phyloP scores from a whole-genome alignment of 2,888 invertebrate species.

The Mimachlamys varia region DNA sequence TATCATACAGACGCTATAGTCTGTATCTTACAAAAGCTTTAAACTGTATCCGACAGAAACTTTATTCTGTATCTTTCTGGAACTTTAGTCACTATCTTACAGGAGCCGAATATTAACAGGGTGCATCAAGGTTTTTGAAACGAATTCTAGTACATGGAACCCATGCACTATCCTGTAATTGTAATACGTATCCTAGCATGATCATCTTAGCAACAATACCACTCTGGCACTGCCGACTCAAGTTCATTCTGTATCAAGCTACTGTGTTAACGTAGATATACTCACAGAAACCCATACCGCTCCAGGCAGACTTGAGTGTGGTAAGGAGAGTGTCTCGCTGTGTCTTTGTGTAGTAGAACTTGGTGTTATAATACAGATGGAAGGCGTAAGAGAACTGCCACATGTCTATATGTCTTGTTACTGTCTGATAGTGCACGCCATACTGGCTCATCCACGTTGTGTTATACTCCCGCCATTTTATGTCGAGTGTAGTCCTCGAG shows the following conservation, averaged over 20 bases:
- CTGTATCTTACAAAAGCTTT: too few species aligned
- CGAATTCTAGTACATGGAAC: too few species aligned
- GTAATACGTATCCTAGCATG: too few species aligned
- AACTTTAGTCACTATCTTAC: too few species aligned
- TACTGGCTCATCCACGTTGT: constrained; percentile 44
- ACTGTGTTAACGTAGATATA: not conserved
- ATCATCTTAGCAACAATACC: too few species aligned
- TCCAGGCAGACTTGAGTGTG: constrained; percentile 43
- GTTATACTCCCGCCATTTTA: constrained; percentile 16
- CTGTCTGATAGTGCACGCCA: constrained; percentile 29
- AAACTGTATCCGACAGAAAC: too few species aligned
- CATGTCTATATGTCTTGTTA: not conserved
- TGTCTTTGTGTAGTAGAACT: not conserved
- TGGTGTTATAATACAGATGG: constrained; percentile 40
- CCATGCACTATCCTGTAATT: too few species aligned
- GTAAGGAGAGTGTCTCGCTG: not conserved
- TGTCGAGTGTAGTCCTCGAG: constrained; percentile 37
- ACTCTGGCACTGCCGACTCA: too few species aligned
- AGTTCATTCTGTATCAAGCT: not conserved
- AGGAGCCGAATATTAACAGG: too few species aligned
- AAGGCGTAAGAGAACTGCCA: constrained; percentile 49
- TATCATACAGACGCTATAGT: too few species aligned
- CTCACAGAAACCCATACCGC: constrained; percentile 45
- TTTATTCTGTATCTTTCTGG: too few species aligned
- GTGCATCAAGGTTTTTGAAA: too few species aligned